Evolutionary conservation across 2,888 invertebrate species (phyloP).

Genomic region (Operophtera brumata): DNA sequence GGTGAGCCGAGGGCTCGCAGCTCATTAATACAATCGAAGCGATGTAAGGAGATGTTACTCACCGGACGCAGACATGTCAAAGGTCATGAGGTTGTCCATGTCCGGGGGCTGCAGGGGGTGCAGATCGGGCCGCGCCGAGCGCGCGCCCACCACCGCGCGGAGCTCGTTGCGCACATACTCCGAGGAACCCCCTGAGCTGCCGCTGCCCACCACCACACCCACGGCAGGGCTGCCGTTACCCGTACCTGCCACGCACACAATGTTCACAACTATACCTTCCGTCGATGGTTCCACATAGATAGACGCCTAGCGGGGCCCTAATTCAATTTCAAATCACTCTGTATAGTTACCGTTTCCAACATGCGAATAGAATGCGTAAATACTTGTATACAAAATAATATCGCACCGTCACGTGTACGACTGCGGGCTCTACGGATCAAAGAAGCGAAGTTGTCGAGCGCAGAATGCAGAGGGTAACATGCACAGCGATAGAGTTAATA

Average conservation of each 20-base stretch:
- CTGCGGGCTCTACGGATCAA: slow-evolving; percentile 30
- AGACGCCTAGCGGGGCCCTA: slow-evolving; percentile 9
- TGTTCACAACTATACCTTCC: background rate
- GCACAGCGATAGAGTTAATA: slow-evolving; percentile 33
- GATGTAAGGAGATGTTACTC: slow-evolving; percentile 29
- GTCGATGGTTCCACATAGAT: background rate
- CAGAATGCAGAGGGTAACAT: slow-evolving; percentile 31
- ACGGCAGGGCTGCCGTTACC: slow-evolving; percentile 46
- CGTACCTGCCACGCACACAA: slow-evolving; percentile 38
- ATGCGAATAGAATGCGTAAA: slow-evolving; percentile 27
- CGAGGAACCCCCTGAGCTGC: slow-evolving; percentile 83
- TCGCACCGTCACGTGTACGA: slow-evolving; percentile 27
- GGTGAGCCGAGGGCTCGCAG: background rate
- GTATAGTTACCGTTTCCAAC: slow-evolving; percentile 26
- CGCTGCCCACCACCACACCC: slow-evolving; percentile 62
- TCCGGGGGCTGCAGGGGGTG: slow-evolving; percentile 81
- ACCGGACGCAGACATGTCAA: slow-evolving; percentile 85
- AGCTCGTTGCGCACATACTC: slow-evolving; percentile 96
- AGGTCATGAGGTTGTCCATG: slow-evolving; percentile 85
- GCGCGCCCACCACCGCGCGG: slow-evolving; percentile 92
- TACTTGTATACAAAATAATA: slow-evolving; percentile 30
- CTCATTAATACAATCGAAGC: background rate
- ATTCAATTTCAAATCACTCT: slow-evolving; percentile 12
- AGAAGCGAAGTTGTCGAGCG: slow-evolving; percentile 35
- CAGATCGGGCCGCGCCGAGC: slow-evolving; percentile 81